Base-by-base conservation (phyloP, 2,797 vertebrate species). In the Allobates femoralis region DNA sequence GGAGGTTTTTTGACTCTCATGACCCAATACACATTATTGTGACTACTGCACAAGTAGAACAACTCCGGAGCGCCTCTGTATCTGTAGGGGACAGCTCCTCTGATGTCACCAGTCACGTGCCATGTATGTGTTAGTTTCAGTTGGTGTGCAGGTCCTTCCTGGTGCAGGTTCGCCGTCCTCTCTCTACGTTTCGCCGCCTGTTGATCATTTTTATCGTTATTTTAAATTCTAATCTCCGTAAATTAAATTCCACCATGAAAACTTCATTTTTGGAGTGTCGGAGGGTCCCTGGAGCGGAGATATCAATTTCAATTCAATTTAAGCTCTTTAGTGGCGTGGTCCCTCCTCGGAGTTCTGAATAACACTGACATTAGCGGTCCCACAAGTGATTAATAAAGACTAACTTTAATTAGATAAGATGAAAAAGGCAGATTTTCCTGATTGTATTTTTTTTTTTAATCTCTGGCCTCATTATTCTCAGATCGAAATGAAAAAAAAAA, bases 281-380 rank as follows among this genome's bases (percentile, higher is more conserved):
- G 88, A 87, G 79, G 87, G 88, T 90, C 90, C 90, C 90, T 58
- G 0, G 64, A 90, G 90, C 89, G 90, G 90, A 88, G 79, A 87
- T 90, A 91, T 91, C 91, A 89, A 92, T 93, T 92, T 90, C 90
- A 92, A 93, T 92, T 92, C 91, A 87, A 87, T 90, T 91, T 92
- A 84, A 90, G 89, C 86, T 91, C 90, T 90, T 92, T 91, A 90
- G 91, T 91, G 90, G 90, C 84, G 81, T 88, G 88, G 83, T 11
- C 86, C 88, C 75, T 88, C 83, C 55, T 88, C 80, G 67, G 83
- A 90, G 85, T 88, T 91, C 91, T 90, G 91, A 93, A 93, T 93
- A 92, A 92, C 89, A 89, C 91, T 91, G 91, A 92, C 91, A 92
- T 92, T 91, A 90, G 83, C 90, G 90, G 87, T 87, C 71, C 91